phyloP scores from a whole-genome alignment of 2,113 vertebrate species.

The Tachuris rubrigastra region DNA sequence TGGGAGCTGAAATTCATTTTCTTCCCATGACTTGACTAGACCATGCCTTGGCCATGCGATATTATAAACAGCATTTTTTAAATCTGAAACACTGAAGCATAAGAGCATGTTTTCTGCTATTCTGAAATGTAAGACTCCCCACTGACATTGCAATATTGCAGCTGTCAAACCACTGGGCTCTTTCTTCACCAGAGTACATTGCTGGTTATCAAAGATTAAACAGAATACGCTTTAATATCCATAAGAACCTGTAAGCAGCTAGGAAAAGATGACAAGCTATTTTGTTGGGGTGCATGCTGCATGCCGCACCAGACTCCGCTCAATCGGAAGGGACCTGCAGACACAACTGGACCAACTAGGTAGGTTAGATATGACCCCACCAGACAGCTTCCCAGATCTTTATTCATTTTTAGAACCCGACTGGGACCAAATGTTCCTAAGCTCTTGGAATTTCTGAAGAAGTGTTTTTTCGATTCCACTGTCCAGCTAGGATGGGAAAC shows the following conservation, averaged over 20 bases:
- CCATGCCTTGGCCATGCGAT: background rate
- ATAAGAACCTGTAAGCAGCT: background rate
- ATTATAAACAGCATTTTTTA: background rate
- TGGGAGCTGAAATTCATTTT: background rate
- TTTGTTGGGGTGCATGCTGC: background rate
- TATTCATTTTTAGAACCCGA: constrained; percentile 51
- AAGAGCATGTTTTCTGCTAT: background rate
- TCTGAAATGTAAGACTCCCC: background rate
- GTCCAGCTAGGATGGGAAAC: constrained; percentile 49
- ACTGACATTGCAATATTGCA: background rate
- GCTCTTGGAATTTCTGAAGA: constrained; percentile 59
- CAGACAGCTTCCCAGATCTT: constrained; percentile 29
- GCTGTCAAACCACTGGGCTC: background rate
- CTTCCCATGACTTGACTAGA: background rate
- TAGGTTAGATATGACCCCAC: constrained; percentile 8
- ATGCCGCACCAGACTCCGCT: rapidly evolving
- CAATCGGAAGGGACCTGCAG: background rate
- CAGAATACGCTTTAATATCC: background rate
- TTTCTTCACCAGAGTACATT: background rate
- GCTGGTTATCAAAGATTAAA: background rate
- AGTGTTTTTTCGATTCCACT: constrained; percentile 43
- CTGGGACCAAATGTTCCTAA: constrained; percentile 63
- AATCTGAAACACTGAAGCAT: background rate
- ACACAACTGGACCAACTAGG: background rate
- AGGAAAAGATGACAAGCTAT: background rate